Base-by-base conservation (phyloP, 2,797 vertebrate species). In the Lacerta bilineata region DNA sequence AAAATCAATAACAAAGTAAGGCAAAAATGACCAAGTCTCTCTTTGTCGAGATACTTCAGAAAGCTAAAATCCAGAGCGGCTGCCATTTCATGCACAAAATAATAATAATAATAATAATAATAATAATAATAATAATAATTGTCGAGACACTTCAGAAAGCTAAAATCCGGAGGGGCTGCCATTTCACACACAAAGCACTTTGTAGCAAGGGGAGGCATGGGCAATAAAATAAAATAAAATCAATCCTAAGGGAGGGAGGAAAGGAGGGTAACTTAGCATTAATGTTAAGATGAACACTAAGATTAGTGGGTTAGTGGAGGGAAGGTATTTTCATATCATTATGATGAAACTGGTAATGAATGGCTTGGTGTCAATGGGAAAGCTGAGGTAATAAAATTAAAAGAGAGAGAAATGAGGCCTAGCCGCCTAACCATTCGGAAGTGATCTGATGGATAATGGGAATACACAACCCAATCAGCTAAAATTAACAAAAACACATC, bases 251-350 rank as follows among this genome's bases (percentile, higher is more conserved):
- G 50, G 50, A 55, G 50, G 50, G 50, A 50, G 50, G 50, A 43
- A 41, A 41, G 11, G 68, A 69, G 46, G 80, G 80, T 41, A 61
- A 41, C 80, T 82, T 43, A 82, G 61, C 1, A 11, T 2, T 68
- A 25, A 18, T 41, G 20, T 55, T 72, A 59, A 72, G 83, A 72
- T n/a, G 36, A 69, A n/a, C 6, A 46, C 83, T 59, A 8, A 72
- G 50, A 84, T 84, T 74, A 84, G 69, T 8, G 33, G 69, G 69
- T 74, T 74, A 84, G 74, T 74, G 46, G 83, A 84, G 33, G 20
- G 20, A 74, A 71, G 50, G 50, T 72, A 36, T 43, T 72, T 55
- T 55, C 46, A 74, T 84, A 46, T 10, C 46, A 7, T 74, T 74
- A 33, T 15, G 8, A 84, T 74, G 69, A 72, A 59, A 84, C 69